These are phyloP conservation scores for Coleophora flavipennella DNA, from an alignment of 2,888 invertebrate genomes.

Conservation along the genomic window DNA sequence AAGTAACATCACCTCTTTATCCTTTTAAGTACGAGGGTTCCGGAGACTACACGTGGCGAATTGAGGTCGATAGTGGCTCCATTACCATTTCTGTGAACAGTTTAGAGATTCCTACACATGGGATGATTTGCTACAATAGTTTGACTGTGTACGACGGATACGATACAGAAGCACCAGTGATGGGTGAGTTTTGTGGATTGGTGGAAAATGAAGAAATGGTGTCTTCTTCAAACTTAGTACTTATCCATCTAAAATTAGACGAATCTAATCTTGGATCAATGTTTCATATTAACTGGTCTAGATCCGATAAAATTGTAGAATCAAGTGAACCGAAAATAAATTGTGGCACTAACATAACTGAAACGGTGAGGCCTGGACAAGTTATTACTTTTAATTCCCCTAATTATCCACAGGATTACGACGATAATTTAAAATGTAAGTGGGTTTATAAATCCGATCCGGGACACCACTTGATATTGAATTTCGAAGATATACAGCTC, in stretches of 20 bases:
- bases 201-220: slow-evolving; percentile 27
- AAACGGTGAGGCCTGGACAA: slow-evolving; percentile 25
- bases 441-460: slow-evolving; percentile 79
- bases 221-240: slow-evolving; percentile 77
- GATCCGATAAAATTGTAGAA: slow-evolving; percentile 18
- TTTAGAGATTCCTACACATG: slow-evolving; percentile 41
- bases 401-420: slow-evolving; percentile 82
- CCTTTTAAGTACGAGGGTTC: slow-evolving; percentile 64
- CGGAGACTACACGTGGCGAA: slow-evolving; percentile 77
- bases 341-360: slow-evolving; percentile 49
- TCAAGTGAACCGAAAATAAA: slow-evolving; percentile 24
- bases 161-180: slow-evolving; percentile 72
- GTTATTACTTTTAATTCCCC: slow-evolving; percentile 75
- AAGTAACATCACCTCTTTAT: slow-evolving; percentile 85
- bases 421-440: slow-evolving; percentile 74
- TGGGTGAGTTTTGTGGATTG: slow-evolving; percentile 72
- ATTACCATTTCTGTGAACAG: slow-evolving; percentile 32
- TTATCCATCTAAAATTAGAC: slow-evolving; percentile 64
- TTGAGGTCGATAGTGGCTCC: slow-evolving; percentile 40
- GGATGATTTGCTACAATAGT: slow-evolving; percentile 37
- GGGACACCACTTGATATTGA: slow-evolving; percentile 75
- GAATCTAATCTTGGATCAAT: slow-evolving; percentile 52
- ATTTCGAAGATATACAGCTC: slow-evolving; percentile 71
- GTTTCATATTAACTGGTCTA: slow-evolving; percentile 45
- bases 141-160: slow-evolving; percentile 81